Percentiles rank a stretch among this genome's conserved stretches.
Evolutionary conservation across 92 coral and sea anemone species (phyloP).

Genomic region (Blastomussa wellsi): DNA sequence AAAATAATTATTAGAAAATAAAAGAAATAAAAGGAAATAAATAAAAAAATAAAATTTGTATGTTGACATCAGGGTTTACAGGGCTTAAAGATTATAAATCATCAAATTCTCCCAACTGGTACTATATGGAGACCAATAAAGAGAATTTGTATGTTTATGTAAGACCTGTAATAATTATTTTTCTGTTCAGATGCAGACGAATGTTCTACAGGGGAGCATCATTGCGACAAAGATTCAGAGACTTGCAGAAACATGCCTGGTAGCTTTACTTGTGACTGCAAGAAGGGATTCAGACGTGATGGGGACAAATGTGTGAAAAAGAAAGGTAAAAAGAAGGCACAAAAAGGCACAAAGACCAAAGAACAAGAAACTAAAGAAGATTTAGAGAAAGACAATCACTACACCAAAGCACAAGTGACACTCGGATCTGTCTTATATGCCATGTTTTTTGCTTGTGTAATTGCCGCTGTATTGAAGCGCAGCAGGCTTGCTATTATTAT

Average conservation of each 20-base stretch:
- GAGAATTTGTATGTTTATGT: not conserved
- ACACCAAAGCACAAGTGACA: slow-evolving; percentile 71
- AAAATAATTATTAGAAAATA: too few species aligned
- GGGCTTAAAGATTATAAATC: not conserved
- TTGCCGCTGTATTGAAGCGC: slow-evolving; percentile 74
- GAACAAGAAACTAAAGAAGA: slow-evolving; percentile 76
- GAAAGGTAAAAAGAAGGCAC: slow-evolving; percentile 70
- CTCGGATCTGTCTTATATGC: slow-evolving; percentile 88
- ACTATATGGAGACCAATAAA: not conserved
- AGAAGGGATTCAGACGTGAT: slow-evolving; percentile 73
- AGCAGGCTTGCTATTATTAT: slow-evolving; percentile 58
- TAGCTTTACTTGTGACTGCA: slow-evolving; percentile 81
- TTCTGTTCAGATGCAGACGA: slow-evolving; percentile 78
- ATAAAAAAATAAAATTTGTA: too few species aligned
- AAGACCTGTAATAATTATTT: not conserved
- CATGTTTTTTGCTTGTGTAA: slow-evolving; percentile 73
- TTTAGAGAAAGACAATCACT: slow-evolving; percentile 67
- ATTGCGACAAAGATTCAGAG: slow-evolving; percentile 73
- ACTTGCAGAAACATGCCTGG: slow-evolving; percentile 80
- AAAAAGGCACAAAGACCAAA: slow-evolving; percentile 55
- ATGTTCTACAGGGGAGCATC: slow-evolving; percentile 61
- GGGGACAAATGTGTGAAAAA: slow-evolving; percentile 84
- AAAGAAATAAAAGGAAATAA: too few species aligned
- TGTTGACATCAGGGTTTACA: too few species aligned
- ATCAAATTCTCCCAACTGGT: not conserved